phyloP scores from a whole-genome alignment of 2,888 invertebrate genomes.

The Platycheirus albimanus region DNA sequence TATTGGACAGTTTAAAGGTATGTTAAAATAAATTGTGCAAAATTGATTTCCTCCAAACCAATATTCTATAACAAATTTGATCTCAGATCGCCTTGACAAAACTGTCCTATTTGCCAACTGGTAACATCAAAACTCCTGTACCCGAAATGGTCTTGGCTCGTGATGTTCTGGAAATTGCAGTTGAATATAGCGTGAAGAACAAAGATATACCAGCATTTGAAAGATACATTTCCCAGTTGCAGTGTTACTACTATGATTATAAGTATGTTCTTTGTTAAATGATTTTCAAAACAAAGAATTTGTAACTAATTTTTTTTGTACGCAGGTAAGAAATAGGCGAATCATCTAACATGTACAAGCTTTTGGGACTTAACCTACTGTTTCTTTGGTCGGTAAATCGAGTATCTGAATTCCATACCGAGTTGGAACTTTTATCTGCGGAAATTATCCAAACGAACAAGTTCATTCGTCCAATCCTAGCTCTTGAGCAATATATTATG shows the following conservation, averaged over 20 bases:
- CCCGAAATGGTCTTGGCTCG: constrained; percentile 93
- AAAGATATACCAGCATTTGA: constrained; percentile 98
- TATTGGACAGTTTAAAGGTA: constrained; percentile 93
- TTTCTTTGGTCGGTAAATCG: constrained; percentile 97
- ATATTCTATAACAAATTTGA: no score
- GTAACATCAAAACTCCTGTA: constrained; percentile 87
- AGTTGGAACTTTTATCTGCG: constrained; percentile 95
- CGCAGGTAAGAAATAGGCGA: constrained; percentile 90
- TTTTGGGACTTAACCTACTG: constrained; percentile 96
- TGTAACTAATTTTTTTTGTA: constrained; percentile 78
- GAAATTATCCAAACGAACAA: constrained; percentile 96
- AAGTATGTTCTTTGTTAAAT: constrained; percentile 84
- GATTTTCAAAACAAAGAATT: not conserved
- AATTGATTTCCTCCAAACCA: not conserved
- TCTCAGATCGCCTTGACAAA: constrained; percentile 90
- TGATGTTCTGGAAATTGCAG: constrained; percentile 97
- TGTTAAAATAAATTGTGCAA: constrained; percentile 10
- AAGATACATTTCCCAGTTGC: constrained; percentile 97
- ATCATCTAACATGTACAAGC: constrained; percentile 96
- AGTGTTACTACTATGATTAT: constrained; percentile 98
- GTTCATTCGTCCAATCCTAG: constrained; percentile 96
- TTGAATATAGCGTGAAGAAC: constrained; percentile 96
- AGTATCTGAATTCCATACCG: constrained; percentile 99
- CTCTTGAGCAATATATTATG: constrained; percentile 99
- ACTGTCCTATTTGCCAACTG: constrained; percentile 92